These are phyloP conservation scores for Alviniconcha marisindica DNA, from an alignment of 1,140 invertebrate species.

Conservation along the genomic window DNA sequence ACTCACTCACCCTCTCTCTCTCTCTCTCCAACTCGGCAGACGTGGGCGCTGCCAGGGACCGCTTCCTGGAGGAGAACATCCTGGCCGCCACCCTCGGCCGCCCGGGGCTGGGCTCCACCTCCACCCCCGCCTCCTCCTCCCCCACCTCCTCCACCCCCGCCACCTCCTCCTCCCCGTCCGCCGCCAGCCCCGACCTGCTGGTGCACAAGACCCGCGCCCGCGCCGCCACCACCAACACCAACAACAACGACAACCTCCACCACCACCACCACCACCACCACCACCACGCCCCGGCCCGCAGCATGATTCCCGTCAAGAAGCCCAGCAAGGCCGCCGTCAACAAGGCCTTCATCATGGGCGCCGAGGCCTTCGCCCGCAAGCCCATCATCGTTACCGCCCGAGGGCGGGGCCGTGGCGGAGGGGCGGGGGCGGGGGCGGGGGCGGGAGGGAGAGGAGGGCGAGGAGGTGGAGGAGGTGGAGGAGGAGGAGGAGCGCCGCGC, in stretches of 20 bases:
- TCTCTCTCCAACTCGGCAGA: not conserved
- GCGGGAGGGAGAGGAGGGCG: not conserved
- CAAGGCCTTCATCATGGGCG: slow-evolving; percentile 39
- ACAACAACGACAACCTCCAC: too few species aligned
- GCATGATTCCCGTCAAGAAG: slow-evolving; percentile 18
- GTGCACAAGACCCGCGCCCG: not conserved
- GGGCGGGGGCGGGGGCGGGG: not conserved
- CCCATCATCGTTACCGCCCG: not conserved
- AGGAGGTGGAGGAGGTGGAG: not conserved
- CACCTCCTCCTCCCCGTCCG: not conserved
- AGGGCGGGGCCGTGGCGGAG: not conserved
- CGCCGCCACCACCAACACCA: too few species aligned
- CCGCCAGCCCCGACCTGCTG: slow-evolving; percentile 18
- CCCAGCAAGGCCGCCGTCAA: slow-evolving; percentile 11
- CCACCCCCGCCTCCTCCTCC: not conserved
- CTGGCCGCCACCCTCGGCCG: not conserved
- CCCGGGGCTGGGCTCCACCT: not conserved
- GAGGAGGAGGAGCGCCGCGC: not conserved
- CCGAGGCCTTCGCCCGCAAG: slow-evolving; percentile 24
- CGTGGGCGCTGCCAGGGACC: slow-evolving; percentile 12
- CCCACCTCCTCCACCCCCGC: not conserved
- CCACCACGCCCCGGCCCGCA: not conserved
- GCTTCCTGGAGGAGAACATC: slow-evolving; percentile 35
- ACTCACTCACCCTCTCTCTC: not conserved
- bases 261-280: not conserved